phyloP scores from a whole-genome alignment of 2,888 invertebrate genomes.

The Escarpia spicata region DNA sequence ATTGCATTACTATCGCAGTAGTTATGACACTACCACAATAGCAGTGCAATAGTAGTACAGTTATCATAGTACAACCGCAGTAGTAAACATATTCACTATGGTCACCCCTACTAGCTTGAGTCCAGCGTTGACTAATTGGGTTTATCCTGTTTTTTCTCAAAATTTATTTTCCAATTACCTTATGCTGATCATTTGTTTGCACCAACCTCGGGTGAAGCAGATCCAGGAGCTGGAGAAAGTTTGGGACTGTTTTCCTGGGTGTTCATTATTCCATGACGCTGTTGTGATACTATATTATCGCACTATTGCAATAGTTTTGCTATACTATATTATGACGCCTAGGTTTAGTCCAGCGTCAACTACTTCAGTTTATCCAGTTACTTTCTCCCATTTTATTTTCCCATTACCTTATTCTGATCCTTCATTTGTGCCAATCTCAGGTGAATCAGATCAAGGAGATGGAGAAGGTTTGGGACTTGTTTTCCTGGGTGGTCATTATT shows the following conservation, averaged over 20 bases:
- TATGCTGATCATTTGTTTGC: slow-evolving; percentile 18
- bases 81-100: too few species aligned
- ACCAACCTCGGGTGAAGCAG: slow-evolving; percentile 47
- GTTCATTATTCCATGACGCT: too few species aligned
- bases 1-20: too few species aligned
- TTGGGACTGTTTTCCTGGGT: too few species aligned
- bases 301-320: too few species aligned
- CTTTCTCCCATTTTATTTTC: neutral
- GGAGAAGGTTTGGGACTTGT: slow-evolving; percentile 43
- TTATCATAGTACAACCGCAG: too few species aligned
- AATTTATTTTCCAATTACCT: neutral
- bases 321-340: neutral
- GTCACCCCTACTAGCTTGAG: neutral
- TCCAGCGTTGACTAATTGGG: neutral
- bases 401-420: neutral
- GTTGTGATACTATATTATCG: too few species aligned
- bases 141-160: neutral
- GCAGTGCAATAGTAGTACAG: too few species aligned
- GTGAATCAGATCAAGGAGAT: slow-evolving; percentile 52
- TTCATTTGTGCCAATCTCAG: slow-evolving; percentile 37
- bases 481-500: too few species aligned
- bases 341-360: neutral
- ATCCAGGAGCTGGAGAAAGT: slow-evolving; percentile 55
- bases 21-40: too few species aligned
- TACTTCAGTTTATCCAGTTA: neutral